Evolutionary conservation across 2,797 vertebrate species (phyloP).

Genomic region (Ibycter americanus): DNA sequence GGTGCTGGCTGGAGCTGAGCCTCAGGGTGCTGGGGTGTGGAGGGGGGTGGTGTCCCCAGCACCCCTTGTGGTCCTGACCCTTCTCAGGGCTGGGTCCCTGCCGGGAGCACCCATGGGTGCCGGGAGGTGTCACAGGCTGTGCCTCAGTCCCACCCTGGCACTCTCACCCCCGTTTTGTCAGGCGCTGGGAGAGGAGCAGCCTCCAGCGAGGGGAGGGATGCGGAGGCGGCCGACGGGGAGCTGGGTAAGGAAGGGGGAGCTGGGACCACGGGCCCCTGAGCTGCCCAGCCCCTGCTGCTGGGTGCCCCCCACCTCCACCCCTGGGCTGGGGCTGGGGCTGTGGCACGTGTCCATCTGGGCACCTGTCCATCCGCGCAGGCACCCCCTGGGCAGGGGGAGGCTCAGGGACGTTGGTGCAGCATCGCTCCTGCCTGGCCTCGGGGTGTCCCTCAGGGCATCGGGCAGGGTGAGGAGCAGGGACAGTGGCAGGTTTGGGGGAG

Average conservation of each 20-base stretch:
- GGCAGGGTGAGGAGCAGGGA: not conserved
- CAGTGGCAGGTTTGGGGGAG: not conserved
- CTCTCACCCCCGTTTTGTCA: not conserved
- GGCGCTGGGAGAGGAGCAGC: not conserved
- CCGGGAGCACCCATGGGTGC: not conserved
- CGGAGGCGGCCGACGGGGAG: not conserved
- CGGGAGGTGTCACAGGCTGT: not conserved
- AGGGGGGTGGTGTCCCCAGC: not conserved
- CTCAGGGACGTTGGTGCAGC: fast-evolving
- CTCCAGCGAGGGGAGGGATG: fast-evolving
- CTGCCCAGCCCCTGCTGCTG: not conserved
- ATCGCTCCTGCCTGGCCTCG: fast-evolving
- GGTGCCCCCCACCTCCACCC: not conserved
- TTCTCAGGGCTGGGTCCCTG: fast-evolving
- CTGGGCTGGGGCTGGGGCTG: fast-evolving
- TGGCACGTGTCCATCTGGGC: not conserved
- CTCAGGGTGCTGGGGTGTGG: not conserved
- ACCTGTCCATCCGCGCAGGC: fast-evolving
- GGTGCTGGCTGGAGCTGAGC: not conserved
- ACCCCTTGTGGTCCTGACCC: fast-evolving
- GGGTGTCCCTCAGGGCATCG: not conserved
- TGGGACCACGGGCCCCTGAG: not conserved
- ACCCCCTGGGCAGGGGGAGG: not conserved
- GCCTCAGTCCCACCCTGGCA: not conserved
- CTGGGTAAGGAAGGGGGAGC: conserved; percentile 28